These are phyloP conservation scores for Sebastes paucispinis DNA, from an alignment of 2,797 vertebrate genomes.

Conservation along the genomic window DNA sequence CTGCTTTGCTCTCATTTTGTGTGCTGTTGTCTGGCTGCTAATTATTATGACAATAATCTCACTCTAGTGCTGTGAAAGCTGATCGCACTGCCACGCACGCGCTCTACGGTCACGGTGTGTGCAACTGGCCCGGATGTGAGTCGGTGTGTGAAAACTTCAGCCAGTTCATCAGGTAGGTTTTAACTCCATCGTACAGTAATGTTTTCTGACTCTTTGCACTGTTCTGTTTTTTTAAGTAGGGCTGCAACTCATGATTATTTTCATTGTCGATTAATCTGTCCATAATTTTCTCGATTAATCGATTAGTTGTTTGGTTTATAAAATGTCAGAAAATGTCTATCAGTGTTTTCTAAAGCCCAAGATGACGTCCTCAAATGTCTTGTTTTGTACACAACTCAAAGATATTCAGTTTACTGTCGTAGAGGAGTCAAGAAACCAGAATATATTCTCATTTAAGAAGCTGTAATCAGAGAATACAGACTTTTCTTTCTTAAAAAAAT, in stretches of 20 bases:
- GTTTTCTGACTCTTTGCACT: neutral
- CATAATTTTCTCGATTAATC: too few relatives aligned
- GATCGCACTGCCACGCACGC: conserved; percentile 75
- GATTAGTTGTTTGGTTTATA: too few relatives aligned
- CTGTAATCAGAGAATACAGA: too few relatives aligned
- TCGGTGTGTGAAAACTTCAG: conserved; percentile 83
- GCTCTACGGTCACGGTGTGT: conserved; percentile 92
- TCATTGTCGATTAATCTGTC: too few relatives aligned
- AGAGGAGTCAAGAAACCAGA: too few relatives aligned
- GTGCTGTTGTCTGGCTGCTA: neutral
- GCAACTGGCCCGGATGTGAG: conserved; percentile 90
- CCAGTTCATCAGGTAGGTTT: conserved; percentile 92
- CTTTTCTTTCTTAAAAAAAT: too few relatives aligned
- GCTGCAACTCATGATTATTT: accelerated
- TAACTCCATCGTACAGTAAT: neutral
- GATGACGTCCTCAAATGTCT: too few relatives aligned
- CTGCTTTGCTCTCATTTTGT: conserved; percentile 12
- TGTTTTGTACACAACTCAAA: too few relatives aligned
- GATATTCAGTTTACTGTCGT: too few relatives aligned
- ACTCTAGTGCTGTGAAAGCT: conserved; percentile 40
- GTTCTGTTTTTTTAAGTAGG: neutral
- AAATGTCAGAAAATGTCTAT: too few relatives aligned
- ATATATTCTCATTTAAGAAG: too few relatives aligned
- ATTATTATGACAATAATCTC: conserved; percentile 2
- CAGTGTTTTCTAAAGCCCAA: accelerated